phyloP scores from a whole-genome alignment of 2,113 vertebrate genomes.

The Aldabrachelys gigantea region DNA sequence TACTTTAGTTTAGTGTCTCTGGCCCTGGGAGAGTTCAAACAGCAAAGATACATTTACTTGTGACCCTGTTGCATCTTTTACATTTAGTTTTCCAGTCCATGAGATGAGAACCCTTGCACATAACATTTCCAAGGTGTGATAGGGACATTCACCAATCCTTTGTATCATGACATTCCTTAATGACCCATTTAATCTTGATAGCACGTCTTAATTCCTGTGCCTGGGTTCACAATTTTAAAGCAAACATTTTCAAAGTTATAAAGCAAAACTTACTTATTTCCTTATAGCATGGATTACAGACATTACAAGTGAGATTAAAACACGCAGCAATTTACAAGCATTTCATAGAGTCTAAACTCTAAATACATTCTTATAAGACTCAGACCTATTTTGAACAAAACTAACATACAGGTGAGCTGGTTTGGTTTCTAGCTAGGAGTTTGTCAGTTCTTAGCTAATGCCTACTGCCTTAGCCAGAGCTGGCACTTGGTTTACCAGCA shows the following conservation, averaged over 20 bases:
- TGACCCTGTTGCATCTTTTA: background rate
- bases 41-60: background rate
- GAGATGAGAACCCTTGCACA: background rate
- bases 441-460: background rate
- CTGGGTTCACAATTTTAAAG: background rate
- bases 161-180: background rate
- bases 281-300: no score
- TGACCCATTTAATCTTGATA: no score
- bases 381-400: no score
- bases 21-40: background rate
- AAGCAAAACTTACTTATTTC: no score
- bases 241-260: no score
- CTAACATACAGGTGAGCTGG: no score
- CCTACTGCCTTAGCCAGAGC: background rate
- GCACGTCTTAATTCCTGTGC: background rate
- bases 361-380: no score
- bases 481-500: background rate
- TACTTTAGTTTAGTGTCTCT: background rate
- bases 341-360: no score
- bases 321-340: no score
- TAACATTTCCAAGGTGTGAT: background rate
- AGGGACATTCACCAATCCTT: background rate
- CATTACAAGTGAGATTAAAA: no score
- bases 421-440: no score
- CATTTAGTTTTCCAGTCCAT: background rate